These are phyloP conservation scores for Carassius gibelio DNA, from an alignment of 2,113 vertebrate genomes.

Conservation along the genomic window DNA sequence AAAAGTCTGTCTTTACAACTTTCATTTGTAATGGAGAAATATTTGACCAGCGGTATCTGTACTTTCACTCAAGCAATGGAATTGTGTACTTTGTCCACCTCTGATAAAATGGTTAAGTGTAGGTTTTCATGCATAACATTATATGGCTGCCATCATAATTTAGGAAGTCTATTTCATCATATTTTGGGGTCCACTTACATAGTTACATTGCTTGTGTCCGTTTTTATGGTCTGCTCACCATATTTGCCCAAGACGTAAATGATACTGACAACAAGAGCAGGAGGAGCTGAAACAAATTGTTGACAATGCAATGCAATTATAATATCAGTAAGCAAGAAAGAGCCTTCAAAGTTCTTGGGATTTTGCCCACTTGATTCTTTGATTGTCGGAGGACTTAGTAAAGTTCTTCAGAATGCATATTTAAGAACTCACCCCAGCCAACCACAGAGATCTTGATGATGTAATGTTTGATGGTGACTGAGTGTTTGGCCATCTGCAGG, in stretches of 20 bases:
- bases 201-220: not conserved
- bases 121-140: not conserved
- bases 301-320: not conserved
- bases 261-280: constrained; percentile 50
- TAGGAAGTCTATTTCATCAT: not conserved
- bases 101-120: not conserved
- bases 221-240: constrained; percentile 50
- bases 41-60: too few species aligned
- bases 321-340: not conserved
- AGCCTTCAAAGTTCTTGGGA: not conserved
- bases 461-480: constrained; percentile 68
- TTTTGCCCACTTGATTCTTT: not conserved
- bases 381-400: not conserved
- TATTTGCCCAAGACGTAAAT: constrained; percentile 64
- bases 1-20: too few species aligned
- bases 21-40: too few species aligned
- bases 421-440: constrained; percentile 79
- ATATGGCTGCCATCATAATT: not conserved
- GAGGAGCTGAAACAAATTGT: constrained; percentile 59
- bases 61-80: too few species aligned
- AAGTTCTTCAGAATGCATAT: not conserved
- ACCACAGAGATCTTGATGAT: constrained; percentile 74
- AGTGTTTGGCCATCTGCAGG: constrained; percentile 70
- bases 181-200: constrained; percentile 64
- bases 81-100: too few species aligned